phyloP scores from a whole-genome alignment of 2,888 invertebrate genomes.

The Blomia tropicalis region DNA sequence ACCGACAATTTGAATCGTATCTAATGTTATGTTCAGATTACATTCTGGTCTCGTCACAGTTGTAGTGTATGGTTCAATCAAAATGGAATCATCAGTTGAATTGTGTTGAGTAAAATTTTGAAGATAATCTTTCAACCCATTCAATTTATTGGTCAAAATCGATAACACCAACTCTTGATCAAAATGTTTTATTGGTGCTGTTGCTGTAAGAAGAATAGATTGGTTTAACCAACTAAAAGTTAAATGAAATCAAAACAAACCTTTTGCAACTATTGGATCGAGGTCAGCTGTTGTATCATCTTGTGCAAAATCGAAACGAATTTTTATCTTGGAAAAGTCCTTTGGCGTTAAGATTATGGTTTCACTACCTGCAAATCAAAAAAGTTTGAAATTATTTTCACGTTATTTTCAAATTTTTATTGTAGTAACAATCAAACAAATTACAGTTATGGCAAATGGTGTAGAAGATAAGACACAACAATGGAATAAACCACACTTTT shows the following conservation, averaged over 20 bases:
- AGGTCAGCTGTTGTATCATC: background rate
- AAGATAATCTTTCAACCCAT: background rate
- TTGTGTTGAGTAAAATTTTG: background rate
- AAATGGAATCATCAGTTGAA: background rate
- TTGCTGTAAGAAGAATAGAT: background rate
- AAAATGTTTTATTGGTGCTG: background rate
- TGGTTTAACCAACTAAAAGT: background rate
- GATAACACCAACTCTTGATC: background rate
- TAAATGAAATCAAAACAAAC: background rate
- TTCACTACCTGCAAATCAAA: background rate
- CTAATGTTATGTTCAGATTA: slow-evolving; percentile 2
- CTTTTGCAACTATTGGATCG: no score
- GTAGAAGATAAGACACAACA: background rate
- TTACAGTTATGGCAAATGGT: slow-evolving; percentile 7
- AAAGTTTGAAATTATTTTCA: background rate
- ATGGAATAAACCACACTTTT: background rate
- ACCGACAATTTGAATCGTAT: background rate
- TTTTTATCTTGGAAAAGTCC: slow-evolving; percentile 13
- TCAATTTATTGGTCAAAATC: background rate
- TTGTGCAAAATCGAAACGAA: slow-evolving; percentile 9
- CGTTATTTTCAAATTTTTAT: no score
- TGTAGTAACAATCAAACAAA: no score
- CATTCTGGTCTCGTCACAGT: background rate
- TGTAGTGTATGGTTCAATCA: background rate
- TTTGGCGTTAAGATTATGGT: background rate